Evolutionary conservation across 2,888 invertebrate genomes (phyloP).

Genomic region (Drosophila incognita): DNA sequence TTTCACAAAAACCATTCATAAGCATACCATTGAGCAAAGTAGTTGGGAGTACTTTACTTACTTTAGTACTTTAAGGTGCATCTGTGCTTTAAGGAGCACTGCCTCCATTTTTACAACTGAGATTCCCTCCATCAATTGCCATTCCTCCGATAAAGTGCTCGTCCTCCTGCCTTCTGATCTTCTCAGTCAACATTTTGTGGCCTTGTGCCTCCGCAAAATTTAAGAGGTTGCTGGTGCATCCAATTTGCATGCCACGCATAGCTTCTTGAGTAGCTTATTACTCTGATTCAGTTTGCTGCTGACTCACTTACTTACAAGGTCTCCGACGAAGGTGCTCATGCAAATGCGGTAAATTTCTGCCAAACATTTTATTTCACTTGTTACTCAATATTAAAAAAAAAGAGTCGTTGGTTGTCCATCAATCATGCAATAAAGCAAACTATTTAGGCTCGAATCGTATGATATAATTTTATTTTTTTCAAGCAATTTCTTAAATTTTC

Average conservation of each 20-base stretch:
- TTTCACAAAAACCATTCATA: background rate
- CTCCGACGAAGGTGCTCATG: background rate
- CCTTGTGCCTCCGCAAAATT: background rate
- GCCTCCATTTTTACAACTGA: background rate
- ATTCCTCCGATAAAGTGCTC: background rate
- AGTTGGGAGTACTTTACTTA: background rate
- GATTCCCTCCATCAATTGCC: background rate
- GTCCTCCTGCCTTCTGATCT: background rate
- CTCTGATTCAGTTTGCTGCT: background rate
- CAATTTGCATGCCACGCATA: background rate
- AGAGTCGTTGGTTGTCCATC: background rate
- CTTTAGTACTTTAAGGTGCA: background rate
- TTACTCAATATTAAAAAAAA: background rate
- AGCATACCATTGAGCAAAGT: background rate
- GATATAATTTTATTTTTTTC: no score
- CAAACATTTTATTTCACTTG: background rate
- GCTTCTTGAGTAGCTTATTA: background rate
- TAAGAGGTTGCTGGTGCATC: background rate
- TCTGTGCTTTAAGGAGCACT: background rate
- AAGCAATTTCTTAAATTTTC: background rate
- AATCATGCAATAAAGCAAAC: background rate
- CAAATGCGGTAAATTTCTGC: background rate
- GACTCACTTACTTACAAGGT: background rate
- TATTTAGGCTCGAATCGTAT: background rate
- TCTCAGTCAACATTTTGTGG: background rate